Evolutionary conservation across 1,140 invertebrate genomes (phyloP), one percentile per base, ranked within the genome.

Genomic region (Drosophila ironensis): DNA sequence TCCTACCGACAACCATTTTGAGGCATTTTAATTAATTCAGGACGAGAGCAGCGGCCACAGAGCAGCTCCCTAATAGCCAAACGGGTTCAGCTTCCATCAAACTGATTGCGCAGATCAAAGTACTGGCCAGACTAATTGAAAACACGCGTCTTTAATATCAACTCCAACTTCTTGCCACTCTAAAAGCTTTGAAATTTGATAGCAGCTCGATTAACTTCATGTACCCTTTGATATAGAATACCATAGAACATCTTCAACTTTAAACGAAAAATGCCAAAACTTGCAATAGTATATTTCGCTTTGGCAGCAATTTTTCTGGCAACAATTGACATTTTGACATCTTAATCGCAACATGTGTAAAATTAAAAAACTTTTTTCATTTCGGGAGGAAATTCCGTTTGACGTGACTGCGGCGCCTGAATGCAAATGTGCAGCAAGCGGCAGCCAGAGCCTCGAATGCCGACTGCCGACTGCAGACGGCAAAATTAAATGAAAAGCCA

Each of bases 361-460:
- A 70, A 70, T 70, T 59, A 70, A 63, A 63, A 54, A 72, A 72
- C 56, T 72, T 71, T 72, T 71, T 71, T 63, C 48, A 71, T 72
- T 71, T 71, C 44, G 40, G 24, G 22, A 48, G 44, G 45, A 33
- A 47, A 56, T 48, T 56, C 56, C 37, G 25, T 27, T 12, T 64
- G 59, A 66, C 61, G 61, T 66, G 61, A 64, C 59, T 66, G n/a
- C 22, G 59, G 45, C 45, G 22, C 28, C 25, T 12, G 37, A 64
- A 64, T 66, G 57, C 57, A 64, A 66, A 64, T 66, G 61, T 66
- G 61, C 57, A 64, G 61, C 59, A 19, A 11, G 14, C 20, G 42
- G 61, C 57, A 64, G 61, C 59, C 12, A 11, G 14, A 27, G 42
- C 17, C 14, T 24, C 9, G 42, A 48, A 37, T 37, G 14, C 33